Conservation (phyloP, 2,113 vertebrate genomes). For the Callocephalon fimbriatum region DNA sequence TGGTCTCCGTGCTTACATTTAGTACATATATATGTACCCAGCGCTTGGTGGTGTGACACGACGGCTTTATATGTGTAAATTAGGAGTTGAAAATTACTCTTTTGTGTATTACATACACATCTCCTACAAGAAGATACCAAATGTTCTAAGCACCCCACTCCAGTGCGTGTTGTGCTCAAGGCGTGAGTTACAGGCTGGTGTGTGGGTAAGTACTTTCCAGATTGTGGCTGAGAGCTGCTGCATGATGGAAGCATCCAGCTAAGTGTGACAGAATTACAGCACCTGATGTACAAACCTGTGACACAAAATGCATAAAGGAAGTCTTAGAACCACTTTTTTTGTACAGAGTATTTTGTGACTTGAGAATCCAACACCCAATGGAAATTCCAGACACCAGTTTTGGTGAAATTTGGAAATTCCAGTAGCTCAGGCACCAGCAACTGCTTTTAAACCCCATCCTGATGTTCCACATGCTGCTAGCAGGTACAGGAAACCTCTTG, state of each 20-base stretch:
- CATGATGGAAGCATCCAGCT: neutral
- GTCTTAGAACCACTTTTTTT: neutral
- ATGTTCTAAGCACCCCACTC: neutral
- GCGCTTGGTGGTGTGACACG: neutral
- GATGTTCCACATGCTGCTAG: neutral
- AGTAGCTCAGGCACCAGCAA: neutral
- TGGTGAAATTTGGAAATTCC: neutral
- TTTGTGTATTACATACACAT: neutral
- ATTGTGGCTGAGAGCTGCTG: accelerated
- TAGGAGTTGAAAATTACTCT: neutral
- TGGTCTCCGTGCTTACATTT: neutral
- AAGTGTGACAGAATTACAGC: neutral
- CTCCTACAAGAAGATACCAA: neutral
- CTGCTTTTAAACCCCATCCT: neutral
- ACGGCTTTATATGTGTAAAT: neutral
- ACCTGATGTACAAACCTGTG: neutral
- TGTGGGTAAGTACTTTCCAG: neutral
- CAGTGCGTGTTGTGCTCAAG: accelerated
- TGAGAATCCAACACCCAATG: neutral
- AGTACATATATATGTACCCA: accelerated
- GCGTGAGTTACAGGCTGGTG: accelerated
- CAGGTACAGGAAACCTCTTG: neutral
- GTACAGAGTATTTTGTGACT: neutral
- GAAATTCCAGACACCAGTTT: neutral
- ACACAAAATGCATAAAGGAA: neutral